phyloP scores from a whole-genome alignment of 2,797 vertebrate genomes.

The Antennarius maculatus region DNA sequence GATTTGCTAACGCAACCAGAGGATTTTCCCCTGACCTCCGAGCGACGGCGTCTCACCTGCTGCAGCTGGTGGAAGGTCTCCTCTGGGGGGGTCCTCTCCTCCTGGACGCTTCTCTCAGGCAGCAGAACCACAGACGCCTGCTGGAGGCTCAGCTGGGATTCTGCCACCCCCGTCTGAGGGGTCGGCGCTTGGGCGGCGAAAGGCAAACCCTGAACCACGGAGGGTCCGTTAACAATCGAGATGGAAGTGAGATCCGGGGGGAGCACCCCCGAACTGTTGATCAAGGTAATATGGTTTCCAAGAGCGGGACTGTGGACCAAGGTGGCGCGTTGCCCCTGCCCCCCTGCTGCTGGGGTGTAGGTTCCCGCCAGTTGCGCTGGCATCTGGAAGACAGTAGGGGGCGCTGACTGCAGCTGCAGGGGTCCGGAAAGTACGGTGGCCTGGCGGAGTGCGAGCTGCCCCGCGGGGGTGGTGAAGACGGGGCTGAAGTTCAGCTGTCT shows the following conservation, averaged over 20 bases:
- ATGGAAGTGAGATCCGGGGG: slow-evolving; percentile 79
- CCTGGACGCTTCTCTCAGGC: slow-evolving; percentile 69
- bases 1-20: background rate
- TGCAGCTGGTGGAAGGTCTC: slow-evolving; percentile 73
- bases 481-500: slow-evolving; percentile 85
- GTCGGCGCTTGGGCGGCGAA: slow-evolving; percentile 68
- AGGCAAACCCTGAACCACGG: slow-evolving; percentile 79
- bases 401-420: slow-evolving; percentile 80
- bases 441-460: slow-evolving; percentile 81
- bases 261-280: slow-evolving; percentile 81
- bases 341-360: slow-evolving; percentile 65
- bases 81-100: slow-evolving; percentile 64
- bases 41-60: slow-evolving; percentile 66
- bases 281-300: slow-evolving; percentile 85
- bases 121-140: slow-evolving; percentile 79
- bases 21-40: background rate
- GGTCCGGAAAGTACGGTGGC: slow-evolving; percentile 81
- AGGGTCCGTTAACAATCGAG: slow-evolving; percentile 80
- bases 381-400: slow-evolving; percentile 85
- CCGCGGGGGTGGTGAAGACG: slow-evolving; percentile 79
- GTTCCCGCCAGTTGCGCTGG: slow-evolving; percentile 80
- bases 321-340: slow-evolving; percentile 72
- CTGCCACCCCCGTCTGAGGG: slow-evolving; percentile 55
- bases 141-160: slow-evolving; percentile 74
- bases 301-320: slow-evolving; percentile 79